Percentiles rank a stretch among this genome's conserved stretches.
Conservation (phyloP, 2,888 invertebrate genomes). For the Cistogaster globosa region DNA sequence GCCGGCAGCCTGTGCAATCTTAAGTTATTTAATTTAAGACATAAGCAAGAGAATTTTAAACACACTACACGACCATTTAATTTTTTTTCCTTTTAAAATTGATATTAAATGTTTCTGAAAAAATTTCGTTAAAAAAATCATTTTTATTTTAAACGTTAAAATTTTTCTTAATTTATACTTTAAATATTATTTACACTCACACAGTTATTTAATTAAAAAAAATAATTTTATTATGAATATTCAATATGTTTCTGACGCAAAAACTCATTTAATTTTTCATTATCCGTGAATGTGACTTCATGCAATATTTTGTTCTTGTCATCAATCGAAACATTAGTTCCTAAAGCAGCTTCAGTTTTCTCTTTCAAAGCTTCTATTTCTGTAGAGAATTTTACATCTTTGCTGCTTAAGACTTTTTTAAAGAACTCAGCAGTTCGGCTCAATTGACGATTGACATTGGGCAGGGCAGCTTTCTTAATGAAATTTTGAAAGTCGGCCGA, state of each 20-base stretch:
- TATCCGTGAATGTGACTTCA: constrained; percentile 75
- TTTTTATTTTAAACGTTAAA: no score
- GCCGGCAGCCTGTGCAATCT: no score
- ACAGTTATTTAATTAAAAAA: no score
- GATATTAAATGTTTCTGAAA: no score
- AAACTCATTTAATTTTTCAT: constrained; percentile 74
- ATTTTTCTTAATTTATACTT: no score
- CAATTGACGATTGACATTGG: constrained; percentile 74
- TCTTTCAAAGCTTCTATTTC: constrained; percentile 75
- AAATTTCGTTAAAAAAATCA: no score
- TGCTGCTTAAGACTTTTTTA: constrained; percentile 72
- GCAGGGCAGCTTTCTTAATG: constrained; percentile 74
- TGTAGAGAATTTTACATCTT: constrained; percentile 68
- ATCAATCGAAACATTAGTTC: constrained; percentile 71
- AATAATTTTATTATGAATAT: constrained; percentile 67
- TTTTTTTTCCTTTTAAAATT: no score
- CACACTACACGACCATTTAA: no score
- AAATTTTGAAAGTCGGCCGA: constrained; percentile 73
- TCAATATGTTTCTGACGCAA: constrained; percentile 76
- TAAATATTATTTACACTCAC: no score
- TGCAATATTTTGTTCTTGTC: constrained; percentile 75
- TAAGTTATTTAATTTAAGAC: no score
- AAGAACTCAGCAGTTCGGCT: constrained; percentile 75
- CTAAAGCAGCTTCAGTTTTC: constrained; percentile 74
- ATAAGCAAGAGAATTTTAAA: no score